Evolutionary conservation across 2,888 invertebrate species (phyloP).

Genomic region (Galeopsomyia nigrocyanea): DNA sequence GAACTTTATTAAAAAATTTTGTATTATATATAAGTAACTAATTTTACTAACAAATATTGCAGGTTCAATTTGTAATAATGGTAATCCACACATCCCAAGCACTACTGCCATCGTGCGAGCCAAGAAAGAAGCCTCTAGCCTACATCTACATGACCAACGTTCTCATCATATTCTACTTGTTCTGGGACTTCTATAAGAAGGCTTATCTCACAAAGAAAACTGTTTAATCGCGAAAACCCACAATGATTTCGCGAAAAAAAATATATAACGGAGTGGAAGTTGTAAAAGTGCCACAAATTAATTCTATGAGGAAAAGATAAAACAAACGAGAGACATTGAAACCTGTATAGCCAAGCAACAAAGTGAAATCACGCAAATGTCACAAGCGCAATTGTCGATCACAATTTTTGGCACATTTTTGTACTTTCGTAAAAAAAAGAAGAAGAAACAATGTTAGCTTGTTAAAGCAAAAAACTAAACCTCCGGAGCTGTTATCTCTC

Average conservation of each 20-base stretch:
- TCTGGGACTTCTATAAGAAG: slow-evolving; percentile 78
- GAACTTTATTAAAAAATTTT: background rate
- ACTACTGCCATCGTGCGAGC: slow-evolving; percentile 73
- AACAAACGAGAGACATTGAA: slow-evolving; percentile 4
- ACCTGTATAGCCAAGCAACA: background rate
- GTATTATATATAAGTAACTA: background rate
- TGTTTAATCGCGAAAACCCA: slow-evolving; percentile 47
- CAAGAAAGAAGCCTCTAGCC: slow-evolving; percentile 70
- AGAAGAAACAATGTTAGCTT: slow-evolving; percentile 35
- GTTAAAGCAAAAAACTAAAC: background rate
- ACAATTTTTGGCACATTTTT: slow-evolving; percentile 44
- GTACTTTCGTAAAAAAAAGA: slow-evolving; percentile 52
- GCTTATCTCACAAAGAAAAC: slow-evolving; percentile 70
- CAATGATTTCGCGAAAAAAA: background rate
- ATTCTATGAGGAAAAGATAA: slow-evolving; percentile 12
- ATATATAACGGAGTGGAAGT: slow-evolving; percentile 7
- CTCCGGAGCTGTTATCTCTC: too few species aligned
- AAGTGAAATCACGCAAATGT: slow-evolving; percentile 13
- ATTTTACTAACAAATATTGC: slow-evolving; percentile 57
- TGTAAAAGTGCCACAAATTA: slow-evolving; percentile 33
- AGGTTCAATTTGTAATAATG: slow-evolving; percentile 79
- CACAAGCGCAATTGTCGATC: background rate
- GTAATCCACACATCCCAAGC: slow-evolving; percentile 73
- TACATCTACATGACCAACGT: slow-evolving; percentile 75
- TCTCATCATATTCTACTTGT: slow-evolving; percentile 78